Conservation (phyloP, 2,797 vertebrate species). For the Eulemur coronatus region DNA sequence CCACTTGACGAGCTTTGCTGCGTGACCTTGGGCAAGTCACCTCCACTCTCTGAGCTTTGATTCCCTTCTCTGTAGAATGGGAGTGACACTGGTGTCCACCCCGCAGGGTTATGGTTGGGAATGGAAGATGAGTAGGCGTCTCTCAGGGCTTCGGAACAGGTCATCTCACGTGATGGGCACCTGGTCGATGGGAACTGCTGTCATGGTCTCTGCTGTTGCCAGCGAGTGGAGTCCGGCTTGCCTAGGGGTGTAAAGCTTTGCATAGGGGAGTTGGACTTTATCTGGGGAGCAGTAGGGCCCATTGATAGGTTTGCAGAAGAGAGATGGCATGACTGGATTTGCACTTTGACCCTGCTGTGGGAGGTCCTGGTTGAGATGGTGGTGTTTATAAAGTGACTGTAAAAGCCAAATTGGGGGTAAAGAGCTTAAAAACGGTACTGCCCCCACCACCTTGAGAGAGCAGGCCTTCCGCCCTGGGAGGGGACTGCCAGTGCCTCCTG, state of each 20-base stretch:
- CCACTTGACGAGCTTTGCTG: neutral
- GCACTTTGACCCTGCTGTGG: neutral
- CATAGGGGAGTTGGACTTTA: neutral
- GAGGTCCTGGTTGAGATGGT: neutral
- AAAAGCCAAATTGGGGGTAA: neutral
- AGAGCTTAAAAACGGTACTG: neutral
- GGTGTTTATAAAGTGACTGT: neutral
- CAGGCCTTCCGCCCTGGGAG: neutral
- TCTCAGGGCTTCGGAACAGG: fast-evolving
- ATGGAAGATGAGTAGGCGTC: fast-evolving
- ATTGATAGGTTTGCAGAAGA: neutral
- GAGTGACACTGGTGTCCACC: fast-evolving
- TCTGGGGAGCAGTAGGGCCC: neutral
- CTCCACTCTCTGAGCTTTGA: neutral
- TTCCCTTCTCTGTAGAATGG: neutral
- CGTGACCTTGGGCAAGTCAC: neutral
- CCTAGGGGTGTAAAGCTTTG: neutral
- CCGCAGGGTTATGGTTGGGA: fast-evolving
- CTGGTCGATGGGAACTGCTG: fast-evolving
- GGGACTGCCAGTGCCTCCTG: neutral
- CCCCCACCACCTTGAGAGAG: neutral
- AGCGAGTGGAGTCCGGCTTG: fast-evolving
- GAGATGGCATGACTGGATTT: fast-evolving
- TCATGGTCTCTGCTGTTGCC: neutral
- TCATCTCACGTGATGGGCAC: fast-evolving